Percentiles rank a stretch among this genome's conserved stretches.
phyloP scores from a whole-genome alignment of 2,888 invertebrate species.

The Heliothis peltigera region DNA sequence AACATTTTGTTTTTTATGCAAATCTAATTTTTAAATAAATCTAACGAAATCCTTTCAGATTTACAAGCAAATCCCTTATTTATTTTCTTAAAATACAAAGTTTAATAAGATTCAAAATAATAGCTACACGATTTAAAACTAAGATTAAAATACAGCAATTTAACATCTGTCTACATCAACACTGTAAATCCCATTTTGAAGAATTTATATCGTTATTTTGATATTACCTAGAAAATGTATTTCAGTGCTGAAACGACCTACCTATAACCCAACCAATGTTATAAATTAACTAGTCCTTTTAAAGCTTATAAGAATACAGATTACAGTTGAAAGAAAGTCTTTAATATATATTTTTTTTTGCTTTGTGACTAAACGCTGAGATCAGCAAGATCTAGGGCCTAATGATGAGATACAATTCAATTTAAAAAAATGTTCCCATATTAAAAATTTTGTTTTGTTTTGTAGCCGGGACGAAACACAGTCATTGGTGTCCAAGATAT shows the following conservation, averaged over 20 bases:
- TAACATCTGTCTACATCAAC: neutral
- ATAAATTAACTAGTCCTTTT: no score
- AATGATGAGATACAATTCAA: no score
- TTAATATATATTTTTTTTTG: no score
- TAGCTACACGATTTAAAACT: neutral
- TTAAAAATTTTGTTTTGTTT: no score
- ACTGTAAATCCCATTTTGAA: slow-evolving; percentile 1
- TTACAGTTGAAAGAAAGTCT: no score
- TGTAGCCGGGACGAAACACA: no score
- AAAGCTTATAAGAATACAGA: no score
- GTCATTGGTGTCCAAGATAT: no score
- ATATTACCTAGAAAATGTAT: neutral
- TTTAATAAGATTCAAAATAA: neutral
- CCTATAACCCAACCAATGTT: neutral
- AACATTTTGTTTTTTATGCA: neutral
- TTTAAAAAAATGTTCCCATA: no score
- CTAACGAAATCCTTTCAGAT: neutral
- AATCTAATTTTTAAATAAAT: neutral
- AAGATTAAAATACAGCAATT: neutral
- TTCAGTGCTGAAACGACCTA: neutral
- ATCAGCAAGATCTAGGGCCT: no score
- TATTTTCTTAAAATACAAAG: neutral
- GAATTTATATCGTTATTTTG: neutral
- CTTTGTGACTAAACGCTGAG: no score
- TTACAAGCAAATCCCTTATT: neutral